phyloP scores from a whole-genome alignment of 2,888 invertebrate genomes.

The Erebia palarica region DNA sequence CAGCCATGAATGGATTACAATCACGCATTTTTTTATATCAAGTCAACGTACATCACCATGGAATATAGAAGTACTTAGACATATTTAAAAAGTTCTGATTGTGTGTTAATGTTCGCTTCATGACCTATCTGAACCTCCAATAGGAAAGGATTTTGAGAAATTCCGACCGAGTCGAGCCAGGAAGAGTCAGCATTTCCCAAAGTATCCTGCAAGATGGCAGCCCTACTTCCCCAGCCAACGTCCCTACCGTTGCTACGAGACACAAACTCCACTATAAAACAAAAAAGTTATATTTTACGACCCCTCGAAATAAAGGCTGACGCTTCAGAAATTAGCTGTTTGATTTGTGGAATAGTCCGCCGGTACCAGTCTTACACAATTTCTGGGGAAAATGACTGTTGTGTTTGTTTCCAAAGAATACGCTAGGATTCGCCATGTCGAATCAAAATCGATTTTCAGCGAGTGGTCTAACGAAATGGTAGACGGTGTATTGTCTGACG shows the following conservation, averaged over 20 bases:
- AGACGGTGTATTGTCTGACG: background rate
- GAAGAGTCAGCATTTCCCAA: background rate
- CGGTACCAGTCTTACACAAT: conserved; percentile 20
- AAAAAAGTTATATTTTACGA: conserved; percentile 30
- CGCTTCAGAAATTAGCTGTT: conserved; percentile 13
- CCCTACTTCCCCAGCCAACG: conserved; percentile 31
- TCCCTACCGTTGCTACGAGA: conserved; percentile 42
- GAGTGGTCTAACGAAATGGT: background rate
- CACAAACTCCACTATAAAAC: conserved; percentile 28
- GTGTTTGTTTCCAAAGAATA: conserved; percentile 4
- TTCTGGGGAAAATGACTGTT: conserved; percentile 15
- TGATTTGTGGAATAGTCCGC: conserved; percentile 6
- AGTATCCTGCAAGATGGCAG: background rate
- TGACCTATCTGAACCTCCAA: too few relatives aligned
- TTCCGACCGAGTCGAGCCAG: too few relatives aligned
- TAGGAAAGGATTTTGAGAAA: too few relatives aligned
- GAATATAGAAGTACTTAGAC: too few relatives aligned
- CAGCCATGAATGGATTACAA: too few relatives aligned
- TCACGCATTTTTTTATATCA: too few relatives aligned
- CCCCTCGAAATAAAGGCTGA: conserved; percentile 23
- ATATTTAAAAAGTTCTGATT: too few relatives aligned
- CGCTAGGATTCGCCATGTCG: conserved; percentile 3
- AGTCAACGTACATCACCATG: too few relatives aligned
- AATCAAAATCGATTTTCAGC: conserved; percentile 17
- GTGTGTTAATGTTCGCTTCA: too few relatives aligned